Conservation (phyloP, 2,113 vertebrate genomes). For the Pyrgilauda ruficollis region DNA sequence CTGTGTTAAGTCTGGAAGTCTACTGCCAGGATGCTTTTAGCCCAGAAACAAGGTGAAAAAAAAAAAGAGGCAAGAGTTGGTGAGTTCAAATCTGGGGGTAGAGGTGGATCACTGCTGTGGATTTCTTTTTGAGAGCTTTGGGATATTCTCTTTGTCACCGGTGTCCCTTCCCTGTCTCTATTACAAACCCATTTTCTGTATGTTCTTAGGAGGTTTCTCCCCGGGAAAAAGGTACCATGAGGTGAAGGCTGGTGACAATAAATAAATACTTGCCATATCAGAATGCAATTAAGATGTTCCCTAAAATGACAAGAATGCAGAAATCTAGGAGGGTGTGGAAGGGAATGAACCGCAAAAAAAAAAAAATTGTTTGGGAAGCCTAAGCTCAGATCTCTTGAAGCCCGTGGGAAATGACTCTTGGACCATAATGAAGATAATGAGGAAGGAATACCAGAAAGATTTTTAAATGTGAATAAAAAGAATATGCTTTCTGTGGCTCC, state of each 20-base stretch:
- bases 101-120: background rate
- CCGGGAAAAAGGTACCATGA: background rate
- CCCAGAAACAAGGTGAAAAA: background rate
- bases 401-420: background rate
- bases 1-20: background rate
- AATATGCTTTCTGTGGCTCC: background rate
- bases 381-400: background rate
- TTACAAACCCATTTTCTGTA: background rate
- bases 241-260: background rate
- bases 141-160: fast-evolving
- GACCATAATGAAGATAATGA: background rate
- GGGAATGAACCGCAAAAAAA: background rate
- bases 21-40: background rate
- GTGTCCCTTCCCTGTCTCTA: background rate
- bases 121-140: background rate
- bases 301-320: background rate
- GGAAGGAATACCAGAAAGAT: background rate
- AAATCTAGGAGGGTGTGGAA: background rate
- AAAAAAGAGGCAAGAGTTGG: background rate
- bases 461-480: background rate
- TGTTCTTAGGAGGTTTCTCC: background rate
- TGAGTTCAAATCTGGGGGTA: background rate
- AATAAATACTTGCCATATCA: background rate
- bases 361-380: background rate
- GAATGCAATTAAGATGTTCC: background rate